Base-by-base conservation (phyloP, 92 coral and sea anemone species). In the Epizoanthus stellaris region DNA sequence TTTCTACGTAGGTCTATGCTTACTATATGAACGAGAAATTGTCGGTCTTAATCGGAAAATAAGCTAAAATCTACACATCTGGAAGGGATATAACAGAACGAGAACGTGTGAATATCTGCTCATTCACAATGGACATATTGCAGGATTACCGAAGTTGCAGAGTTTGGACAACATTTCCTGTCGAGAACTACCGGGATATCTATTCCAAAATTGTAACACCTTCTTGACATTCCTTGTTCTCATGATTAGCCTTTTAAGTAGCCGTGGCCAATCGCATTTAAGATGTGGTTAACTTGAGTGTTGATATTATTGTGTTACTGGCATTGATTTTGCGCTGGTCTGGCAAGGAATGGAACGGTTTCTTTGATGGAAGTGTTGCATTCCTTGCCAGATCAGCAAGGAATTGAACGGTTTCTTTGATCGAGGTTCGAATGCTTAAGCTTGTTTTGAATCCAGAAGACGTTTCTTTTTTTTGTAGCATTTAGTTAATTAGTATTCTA, bases 251-350 rank as follows among this genome's bases (percentile, higher is more conserved):
- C 56, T 52, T 45, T 45, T 5, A 45, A 45, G 15, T 4, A 79
- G 4, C 23, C 38, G 14, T 17, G 65, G 3, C 83, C 71, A 79
- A 64, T 79, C 72, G 65, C 45, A 57, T 64, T 42, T 36, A 45
- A 45, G 71, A 42, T 40, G 83, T 45, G 71, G 83, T 64, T 63
- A 40, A 63, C 54, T 49, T 79, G 49, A 70, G 83, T 79, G 70
- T 45, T 59, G 83, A 62, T 8, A 61, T 79, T 62, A 21, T 30
- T 8, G 6, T 64, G 45, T 12, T 12, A 19, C 47, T 79, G 57
- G 56, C 57, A 67, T 13, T 38, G 8, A 40, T 43, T 17, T 43
- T 9, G 11, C 65, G 10, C 23, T 43, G 45, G 65, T 61, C 83
- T 20, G 72, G 65, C 39, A 64, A 62, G 34, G 21, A 79, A 40